Evolutionary conservation across 2,888 invertebrate species (phyloP), one percentile per base, ranked within the genome.

Genomic region (Linnaemya vulpina): DNA sequence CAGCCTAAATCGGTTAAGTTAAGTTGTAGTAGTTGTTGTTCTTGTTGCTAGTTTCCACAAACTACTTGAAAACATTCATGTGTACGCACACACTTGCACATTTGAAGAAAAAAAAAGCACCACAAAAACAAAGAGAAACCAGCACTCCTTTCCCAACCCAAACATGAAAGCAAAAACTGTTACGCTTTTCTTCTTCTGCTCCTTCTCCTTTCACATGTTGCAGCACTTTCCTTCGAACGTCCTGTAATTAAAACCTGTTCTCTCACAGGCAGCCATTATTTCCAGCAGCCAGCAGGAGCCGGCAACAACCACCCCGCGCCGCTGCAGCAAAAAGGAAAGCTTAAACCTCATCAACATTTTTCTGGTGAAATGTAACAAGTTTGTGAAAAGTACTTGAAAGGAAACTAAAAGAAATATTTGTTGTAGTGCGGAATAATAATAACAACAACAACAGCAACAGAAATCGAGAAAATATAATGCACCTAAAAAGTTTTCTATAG

Each of bases 1-100:
- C 90, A 90, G 90, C 90, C 90, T 90, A 90, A 90, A 90, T 90
- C 90, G 90, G 90, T 90, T 90, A 90, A 90, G 89, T 89, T 90
- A n/a, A n/a, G 87, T 89, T 84, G 87, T 46, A 35, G 15, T 20
- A 62, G 25, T 60, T 22, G 46, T 60, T 49, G 22, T 40, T 63
- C 43, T 53, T 60, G 17, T 22, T 49, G 60, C 60, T 60, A 67
- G 20, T 38, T 67, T 51, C 49, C n/a, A 49, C 15, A 53, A 71
- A 60, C 75, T 67, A 77, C 76, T 81, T 67, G 58, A 65, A 84
- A 76, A 71, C 22, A 43, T 74, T 43, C 75, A 76, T 76, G 60
- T 68, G 49, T 15, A 49, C 49, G 49, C 67, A 67, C 40, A 25
- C 25, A 40, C 77, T 20, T 17, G 40, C 60, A 60, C 58, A 58